These are phyloP conservation scores for Epiblema foenella DNA, from an alignment of 2,888 invertebrate species.

Conservation along the genomic window DNA sequence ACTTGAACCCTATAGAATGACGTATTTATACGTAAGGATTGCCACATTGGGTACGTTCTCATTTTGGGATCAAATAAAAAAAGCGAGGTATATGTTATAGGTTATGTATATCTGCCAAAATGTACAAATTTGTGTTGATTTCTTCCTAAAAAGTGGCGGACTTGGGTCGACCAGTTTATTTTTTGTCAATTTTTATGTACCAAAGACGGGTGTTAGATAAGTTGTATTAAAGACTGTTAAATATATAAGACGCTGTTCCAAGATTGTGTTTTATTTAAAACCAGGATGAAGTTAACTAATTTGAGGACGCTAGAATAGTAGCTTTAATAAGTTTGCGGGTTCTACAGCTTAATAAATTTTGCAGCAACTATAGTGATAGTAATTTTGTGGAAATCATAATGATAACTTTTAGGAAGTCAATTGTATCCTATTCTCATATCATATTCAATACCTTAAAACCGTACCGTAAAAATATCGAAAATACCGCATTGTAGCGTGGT, in stretches of 20 bases:
- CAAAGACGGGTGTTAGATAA: background rate
- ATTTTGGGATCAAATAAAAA: background rate
- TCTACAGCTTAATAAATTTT: too few relatives aligned
- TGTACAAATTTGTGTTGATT: background rate
- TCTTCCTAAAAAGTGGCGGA: background rate
- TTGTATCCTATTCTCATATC: too few relatives aligned
- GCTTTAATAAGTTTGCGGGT: too few relatives aligned
- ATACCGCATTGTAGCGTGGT: too few relatives aligned
- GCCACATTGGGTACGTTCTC: background rate
- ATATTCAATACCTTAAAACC: too few relatives aligned
- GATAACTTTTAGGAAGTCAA: too few relatives aligned
- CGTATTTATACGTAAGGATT: too few relatives aligned
- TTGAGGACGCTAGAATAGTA: background rate
- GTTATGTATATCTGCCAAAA: background rate
- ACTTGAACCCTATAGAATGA: too few relatives aligned
- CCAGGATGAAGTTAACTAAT: background rate
- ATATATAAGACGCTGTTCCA: constrained; percentile 1
- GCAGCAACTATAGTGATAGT: background rate
- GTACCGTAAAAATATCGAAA: too few relatives aligned
- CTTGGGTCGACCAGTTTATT: background rate
- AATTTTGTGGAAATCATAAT: too few relatives aligned
- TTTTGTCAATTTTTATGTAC: constrained; percentile 1
- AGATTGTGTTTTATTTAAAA: constrained; percentile 5
- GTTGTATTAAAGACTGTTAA: constrained; percentile 13
- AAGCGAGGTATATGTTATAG: background rate